Conservation (phyloP, 2,888 invertebrate species). For the Reticulitermes lucifugus region DNA sequence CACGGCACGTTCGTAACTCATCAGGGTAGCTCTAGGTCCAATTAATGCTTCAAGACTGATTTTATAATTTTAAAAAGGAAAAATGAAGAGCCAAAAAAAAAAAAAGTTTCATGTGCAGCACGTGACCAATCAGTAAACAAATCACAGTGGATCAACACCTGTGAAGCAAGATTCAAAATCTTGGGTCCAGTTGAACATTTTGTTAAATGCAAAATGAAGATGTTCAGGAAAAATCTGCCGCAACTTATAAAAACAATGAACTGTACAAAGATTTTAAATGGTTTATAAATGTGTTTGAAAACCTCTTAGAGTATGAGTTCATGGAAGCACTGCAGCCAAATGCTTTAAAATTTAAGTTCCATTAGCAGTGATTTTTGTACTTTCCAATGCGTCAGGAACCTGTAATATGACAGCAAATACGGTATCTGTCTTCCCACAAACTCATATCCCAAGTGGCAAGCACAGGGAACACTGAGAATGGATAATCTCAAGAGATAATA, state of each 20-base stretch:
- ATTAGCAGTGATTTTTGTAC: neutral
- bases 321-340: neutral
- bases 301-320: neutral
- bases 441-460: conserved; percentile 26
- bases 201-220: neutral
- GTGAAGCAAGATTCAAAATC: neutral
- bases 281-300: neutral
- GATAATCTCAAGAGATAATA: conserved; percentile 43
- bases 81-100: neutral
- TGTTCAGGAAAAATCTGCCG: neutral
- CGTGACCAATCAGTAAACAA: neutral
- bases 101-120: neutral
- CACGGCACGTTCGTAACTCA: conserved; percentile 27
- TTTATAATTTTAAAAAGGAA: neutral
- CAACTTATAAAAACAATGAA: neutral
- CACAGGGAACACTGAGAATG: conserved; percentile 42
- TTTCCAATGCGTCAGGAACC: neutral
- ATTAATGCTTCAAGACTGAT: neutral
- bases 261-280: neutral
- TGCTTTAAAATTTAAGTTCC: neutral
- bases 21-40: neutral
- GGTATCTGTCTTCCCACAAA: neutral
- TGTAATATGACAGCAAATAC: neutral
- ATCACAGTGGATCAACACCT: neutral
- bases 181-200: too few species aligned